These are phyloP conservation scores for Chymomyza amoena DNA, from an alignment of 2,888 invertebrate species.

Conservation along the genomic window DNA sequence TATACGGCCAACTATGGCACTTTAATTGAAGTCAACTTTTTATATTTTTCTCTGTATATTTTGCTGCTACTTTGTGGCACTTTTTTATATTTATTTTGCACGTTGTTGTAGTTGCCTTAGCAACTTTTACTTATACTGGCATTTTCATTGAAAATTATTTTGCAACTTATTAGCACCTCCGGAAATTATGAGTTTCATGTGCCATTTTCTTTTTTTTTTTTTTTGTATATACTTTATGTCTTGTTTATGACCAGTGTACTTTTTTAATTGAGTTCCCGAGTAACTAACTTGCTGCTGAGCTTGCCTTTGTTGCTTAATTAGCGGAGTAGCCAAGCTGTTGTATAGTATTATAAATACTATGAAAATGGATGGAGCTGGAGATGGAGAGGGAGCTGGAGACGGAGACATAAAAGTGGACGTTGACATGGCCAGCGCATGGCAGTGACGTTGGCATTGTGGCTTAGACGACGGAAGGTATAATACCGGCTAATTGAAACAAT, in stretches of 20 bases:
- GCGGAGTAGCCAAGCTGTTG: conserved; percentile 36
- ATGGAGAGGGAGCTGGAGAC: neutral
- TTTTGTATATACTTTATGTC: conserved; percentile 26
- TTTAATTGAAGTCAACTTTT: conserved; percentile 71
- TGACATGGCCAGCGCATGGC: neutral
- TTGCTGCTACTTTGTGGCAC: conserved; percentile 45
- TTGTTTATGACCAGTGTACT: conserved; percentile 48
- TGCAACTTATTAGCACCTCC: conserved; percentile 72
- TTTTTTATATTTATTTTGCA: conserved; percentile 13
- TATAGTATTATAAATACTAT: conserved; percentile 30
- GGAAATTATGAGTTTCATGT: conserved; percentile 65
- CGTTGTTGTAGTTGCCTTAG: neutral
- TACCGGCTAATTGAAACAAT: neutral
- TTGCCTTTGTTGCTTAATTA: conserved; percentile 60
- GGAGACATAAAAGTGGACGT: neutral
- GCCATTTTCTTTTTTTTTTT: conserved; percentile 35
- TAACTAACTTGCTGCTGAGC: conserved; percentile 17
- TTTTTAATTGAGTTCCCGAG: conserved; percentile 62
- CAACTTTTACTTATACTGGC: conserved; percentile 11
- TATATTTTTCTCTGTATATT: conserved; percentile 1
- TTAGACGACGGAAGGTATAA: neutral
- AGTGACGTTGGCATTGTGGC: neutral
- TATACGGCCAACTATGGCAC: conserved; percentile 66
- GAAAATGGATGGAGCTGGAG: neutral
- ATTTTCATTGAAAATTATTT: conserved; percentile 65